Percentiles rank a stretch among this genome's conserved stretches.
These are phyloP conservation scores for Xestobium rufovillosum DNA, from an alignment of 2,888 invertebrate species.

Conservation along the genomic window DNA sequence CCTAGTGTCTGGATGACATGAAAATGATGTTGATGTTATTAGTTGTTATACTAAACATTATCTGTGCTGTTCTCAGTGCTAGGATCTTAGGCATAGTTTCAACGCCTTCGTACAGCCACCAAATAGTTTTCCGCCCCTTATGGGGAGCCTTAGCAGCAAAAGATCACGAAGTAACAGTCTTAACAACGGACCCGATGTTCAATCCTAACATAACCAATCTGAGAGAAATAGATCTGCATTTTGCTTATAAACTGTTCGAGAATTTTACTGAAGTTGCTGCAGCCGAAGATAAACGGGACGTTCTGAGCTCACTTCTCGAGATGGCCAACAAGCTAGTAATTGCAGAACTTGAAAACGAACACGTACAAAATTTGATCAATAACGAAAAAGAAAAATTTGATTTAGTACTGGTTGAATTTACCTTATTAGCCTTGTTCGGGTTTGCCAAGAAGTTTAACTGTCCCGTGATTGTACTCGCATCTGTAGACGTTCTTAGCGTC, in stretches of 20 bases:
- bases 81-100: constrained; percentile 25
- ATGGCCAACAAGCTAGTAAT: background rate
- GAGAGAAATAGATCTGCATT: constrained; percentile 34
- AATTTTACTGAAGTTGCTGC: constrained; percentile 5
- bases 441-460: constrained; percentile 30
- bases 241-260: constrained; percentile 28
- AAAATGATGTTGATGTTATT: no score
- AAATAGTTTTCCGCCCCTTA: constrained; percentile 42
- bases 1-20: no score
- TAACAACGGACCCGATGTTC: constrained; percentile 42
- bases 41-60: no score
- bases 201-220: constrained; percentile 32
- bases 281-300: background rate
- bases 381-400: constrained; percentile 27
- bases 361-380: background rate
- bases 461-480: constrained; percentile 31
- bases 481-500: constrained; percentile 24
- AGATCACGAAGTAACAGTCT: constrained; percentile 44
- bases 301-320: background rate
- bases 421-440: constrained; percentile 26
- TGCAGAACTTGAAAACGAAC: background rate
- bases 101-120: constrained; percentile 40
- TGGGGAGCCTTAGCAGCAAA: constrained; percentile 40
- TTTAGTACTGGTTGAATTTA: constrained; percentile 30
- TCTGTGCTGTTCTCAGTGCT: constrained; percentile 14